Base-by-base conservation (phyloP, 2,113 vertebrate species). In the Bagarius yarrelli region DNA sequence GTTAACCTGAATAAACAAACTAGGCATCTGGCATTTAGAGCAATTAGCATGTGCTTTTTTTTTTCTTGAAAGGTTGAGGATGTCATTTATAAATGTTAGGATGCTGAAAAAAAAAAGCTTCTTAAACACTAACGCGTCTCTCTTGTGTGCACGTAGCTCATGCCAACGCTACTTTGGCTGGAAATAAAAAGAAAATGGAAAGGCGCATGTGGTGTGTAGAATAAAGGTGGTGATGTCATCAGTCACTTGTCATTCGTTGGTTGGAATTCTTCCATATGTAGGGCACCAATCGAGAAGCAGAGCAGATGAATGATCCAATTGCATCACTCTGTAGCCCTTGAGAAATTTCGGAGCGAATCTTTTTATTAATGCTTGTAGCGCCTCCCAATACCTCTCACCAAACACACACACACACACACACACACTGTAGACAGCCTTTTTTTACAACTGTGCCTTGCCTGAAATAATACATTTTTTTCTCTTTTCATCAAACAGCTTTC, bases 1-100 rank as follows among this genome's bases (percentile, higher is more conserved):
- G 70, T 87, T 89, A 89, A 92, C 90, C 86, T 91, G 85, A 72
- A 89, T 87, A 86, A 91, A 91, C 87, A 91, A 90, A 79, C 82
- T n/a, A 84, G 50, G 79, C 83, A 78, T 88, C 87, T 87, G 85
- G 57, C 72, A 78, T 84, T 67, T 76, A 32, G 57, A 67, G 63
- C 21, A 76, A 79, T 78, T 79, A 83, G 84, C 57, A 83, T 73
- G 57, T 30, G 6, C 57, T 70, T 53, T 27, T 50, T 71, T 40
- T 25, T n/a, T 18, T 50, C 56, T 25, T 5, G 50, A 80, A 80
- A 72, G 78, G 78, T 80, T 80, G 78, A 61, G 78, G 78, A 72
- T 80, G 80, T 67, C 80, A 47, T 81, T 76, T 76, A 76, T 76
- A 76, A 81, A 81, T 59, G 80, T 76, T 81, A 36, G 34, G 61